Base-by-base conservation (phyloP, 1,140 invertebrate genomes). In the Tetranychus cinnabarinus region DNA sequence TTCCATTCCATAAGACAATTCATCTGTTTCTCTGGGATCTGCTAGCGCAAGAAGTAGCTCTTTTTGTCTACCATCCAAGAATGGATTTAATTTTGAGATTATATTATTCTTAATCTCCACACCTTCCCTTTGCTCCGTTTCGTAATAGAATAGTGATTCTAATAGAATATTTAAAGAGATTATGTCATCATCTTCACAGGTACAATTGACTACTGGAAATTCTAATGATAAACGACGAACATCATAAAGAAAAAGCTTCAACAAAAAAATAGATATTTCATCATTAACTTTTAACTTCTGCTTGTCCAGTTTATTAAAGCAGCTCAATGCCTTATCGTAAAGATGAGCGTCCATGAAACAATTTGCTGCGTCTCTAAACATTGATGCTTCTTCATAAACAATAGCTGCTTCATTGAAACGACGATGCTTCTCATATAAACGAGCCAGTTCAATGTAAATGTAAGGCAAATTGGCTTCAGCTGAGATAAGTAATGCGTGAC, bases 161-260 rank as follows among this genome's bases (percentile, higher is more conserved):
- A 61, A 46, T 37, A 61, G 31, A 45, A 39, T 56, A 35, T 61
- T 61, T 36, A 61, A 56, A 2, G 48, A 33, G 15, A 61, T 56
- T 31, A 61, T 31, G 3, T 56, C 48, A 47, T 61, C 60, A 42
- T 61, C 54, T 42, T 61, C 50, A 35, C 50, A 45, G 34, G 59
- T 23, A 23, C 23, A 37, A 8, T 56, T 13, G 12, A 61, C 48
- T 7, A 64, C 37, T n/a, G 63, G 63, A 36, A 48, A 56, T 39
- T 63, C 33, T 42, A 56, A 50, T 45, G 63, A 62, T 59, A 42
- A 62, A 47, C 61, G 63, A 10, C 45, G 33, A 39, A 54, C 36
- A 54, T 64, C 63, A 47, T 58, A 62, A 23, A 58, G 37, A 48
- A 54, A 58, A 10, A 64, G 39, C 12, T 61, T 63, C n/a, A 64